These are phyloP conservation scores for Tichodroma muraria DNA, from an alignment of 2,113 vertebrate genomes.

Conservation along the genomic window DNA sequence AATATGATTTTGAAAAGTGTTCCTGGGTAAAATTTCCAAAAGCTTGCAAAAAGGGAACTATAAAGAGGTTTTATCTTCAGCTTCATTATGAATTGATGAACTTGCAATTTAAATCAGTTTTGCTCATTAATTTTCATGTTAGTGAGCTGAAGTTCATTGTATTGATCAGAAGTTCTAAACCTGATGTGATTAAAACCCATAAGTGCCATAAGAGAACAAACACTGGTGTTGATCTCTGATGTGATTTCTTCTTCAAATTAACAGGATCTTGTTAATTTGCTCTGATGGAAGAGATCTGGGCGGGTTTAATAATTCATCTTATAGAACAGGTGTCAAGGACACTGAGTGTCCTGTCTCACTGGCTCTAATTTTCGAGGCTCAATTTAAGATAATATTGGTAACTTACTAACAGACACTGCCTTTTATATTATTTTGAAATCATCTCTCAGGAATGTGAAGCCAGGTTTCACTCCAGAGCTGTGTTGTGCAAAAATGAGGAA, in stretches of 20 bases:
- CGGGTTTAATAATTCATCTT: neutral
- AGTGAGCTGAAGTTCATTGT: neutral
- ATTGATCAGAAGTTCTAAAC: neutral
- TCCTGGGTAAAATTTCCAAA: neutral
- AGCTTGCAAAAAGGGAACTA: neutral
- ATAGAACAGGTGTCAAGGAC: neutral
- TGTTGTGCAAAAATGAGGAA: neutral
- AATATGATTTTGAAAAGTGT: neutral
- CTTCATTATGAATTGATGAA: neutral
- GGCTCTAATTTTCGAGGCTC: neutral
- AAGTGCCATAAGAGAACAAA: neutral
- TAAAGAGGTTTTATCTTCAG: neutral
- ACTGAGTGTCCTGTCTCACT: neutral
- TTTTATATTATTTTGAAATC: neutral
- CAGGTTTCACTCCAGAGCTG: neutral
- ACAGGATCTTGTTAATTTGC: neutral
- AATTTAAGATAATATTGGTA: neutral
- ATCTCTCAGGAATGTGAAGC: neutral
- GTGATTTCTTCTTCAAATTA: neutral
- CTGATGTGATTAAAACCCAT: neutral
- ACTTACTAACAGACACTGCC: neutral
- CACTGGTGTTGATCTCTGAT: neutral
- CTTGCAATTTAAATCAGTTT: neutral
- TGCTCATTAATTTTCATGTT: conserved; percentile 1
- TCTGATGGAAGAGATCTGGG: neutral